A percentile compares a stretch with the other conserved stretches of the same genome.
These are phyloP conservation scores for Nowickia ferox DNA, from an alignment of 2,888 invertebrate genomes.

Conservation along the genomic window DNA sequence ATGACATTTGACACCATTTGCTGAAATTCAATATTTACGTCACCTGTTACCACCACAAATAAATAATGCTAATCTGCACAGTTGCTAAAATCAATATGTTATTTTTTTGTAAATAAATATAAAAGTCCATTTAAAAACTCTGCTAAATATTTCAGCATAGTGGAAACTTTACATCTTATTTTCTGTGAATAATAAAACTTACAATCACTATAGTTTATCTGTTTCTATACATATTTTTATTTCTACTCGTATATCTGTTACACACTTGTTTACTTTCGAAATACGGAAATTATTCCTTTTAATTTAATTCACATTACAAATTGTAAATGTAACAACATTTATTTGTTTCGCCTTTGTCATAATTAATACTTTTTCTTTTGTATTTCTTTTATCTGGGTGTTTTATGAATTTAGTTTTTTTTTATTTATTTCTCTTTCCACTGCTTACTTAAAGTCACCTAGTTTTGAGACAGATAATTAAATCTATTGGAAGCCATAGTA, in stretches of 20 bases:
- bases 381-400: slow-evolving; percentile 44
- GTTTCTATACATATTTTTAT: not conserved
- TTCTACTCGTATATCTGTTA: too few relatives aligned
- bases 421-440: slow-evolving; percentile 13
- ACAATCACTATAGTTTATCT: slow-evolving; percentile 23
- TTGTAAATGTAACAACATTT: slow-evolving; percentile 43
- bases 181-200: not conserved
- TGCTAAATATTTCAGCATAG: not conserved
- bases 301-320: slow-evolving; percentile 33
- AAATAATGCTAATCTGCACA: too few relatives aligned
- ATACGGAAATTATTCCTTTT: slow-evolving; percentile 48
- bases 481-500: slow-evolving; percentile 66
- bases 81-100: too few relatives aligned
- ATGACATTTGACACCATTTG: too few relatives aligned
- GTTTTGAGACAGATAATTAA: slow-evolving; percentile 59
- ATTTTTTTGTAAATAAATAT: not conserved
- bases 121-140: not conserved
- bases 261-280: slow-evolving; percentile 23
- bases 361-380: slow-evolving; percentile 44
- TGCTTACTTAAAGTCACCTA: slow-evolving; percentile 56
- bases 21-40: too few relatives aligned
- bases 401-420: slow-evolving; percentile 37
- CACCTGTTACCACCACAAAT: too few relatives aligned
- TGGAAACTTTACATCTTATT: slow-evolving; percentile 7
- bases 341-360: slow-evolving; percentile 60